Evolutionary conservation across 2,888 invertebrate genomes (phyloP).

Genomic region (Synanthedon vespiformis): DNA sequence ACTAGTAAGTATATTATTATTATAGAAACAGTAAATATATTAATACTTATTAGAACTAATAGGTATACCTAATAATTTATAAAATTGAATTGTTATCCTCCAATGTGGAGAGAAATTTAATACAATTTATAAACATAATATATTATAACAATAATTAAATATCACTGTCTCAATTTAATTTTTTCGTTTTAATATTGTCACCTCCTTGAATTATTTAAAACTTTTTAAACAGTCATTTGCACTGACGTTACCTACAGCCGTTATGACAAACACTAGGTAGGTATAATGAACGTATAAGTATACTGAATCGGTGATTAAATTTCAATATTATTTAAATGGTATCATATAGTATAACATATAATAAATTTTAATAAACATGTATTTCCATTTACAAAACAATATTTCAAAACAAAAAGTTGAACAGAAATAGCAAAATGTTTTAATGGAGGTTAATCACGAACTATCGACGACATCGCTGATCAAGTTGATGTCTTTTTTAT

Average conservation of each 20-base stretch:
- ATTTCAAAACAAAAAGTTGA: too few species aligned
- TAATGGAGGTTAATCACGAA: conserved; percentile 29
- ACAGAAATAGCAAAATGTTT: not conserved
- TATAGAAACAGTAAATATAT: conserved; percentile 3
- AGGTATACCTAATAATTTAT: conserved; percentile 1
- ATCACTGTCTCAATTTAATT: not conserved
- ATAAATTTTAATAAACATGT: too few species aligned
- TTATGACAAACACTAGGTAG: too few species aligned
- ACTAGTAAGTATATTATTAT: not conserved
- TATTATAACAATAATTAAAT: not conserved
- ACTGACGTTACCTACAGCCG: too few species aligned
- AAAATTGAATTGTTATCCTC: conserved; percentile 37
- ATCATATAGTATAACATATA: too few species aligned
- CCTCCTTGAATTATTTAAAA: too few species aligned
- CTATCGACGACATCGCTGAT: conserved; percentile 27
- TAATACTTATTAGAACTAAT: not conserved
- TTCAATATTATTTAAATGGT: too few species aligned
- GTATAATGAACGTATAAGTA: too few species aligned
- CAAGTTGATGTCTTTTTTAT: conserved; percentile 43
- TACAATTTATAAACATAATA: conserved; percentile 2
- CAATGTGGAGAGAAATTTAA: conserved; percentile 33
- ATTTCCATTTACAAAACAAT: too few species aligned
- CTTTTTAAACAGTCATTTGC: too few species aligned
- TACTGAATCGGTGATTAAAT: too few species aligned
- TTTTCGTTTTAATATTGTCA: not conserved